phyloP scores from a whole-genome alignment of 2,797 vertebrate genomes.

The Phrynocephalus forsythii region DNA sequence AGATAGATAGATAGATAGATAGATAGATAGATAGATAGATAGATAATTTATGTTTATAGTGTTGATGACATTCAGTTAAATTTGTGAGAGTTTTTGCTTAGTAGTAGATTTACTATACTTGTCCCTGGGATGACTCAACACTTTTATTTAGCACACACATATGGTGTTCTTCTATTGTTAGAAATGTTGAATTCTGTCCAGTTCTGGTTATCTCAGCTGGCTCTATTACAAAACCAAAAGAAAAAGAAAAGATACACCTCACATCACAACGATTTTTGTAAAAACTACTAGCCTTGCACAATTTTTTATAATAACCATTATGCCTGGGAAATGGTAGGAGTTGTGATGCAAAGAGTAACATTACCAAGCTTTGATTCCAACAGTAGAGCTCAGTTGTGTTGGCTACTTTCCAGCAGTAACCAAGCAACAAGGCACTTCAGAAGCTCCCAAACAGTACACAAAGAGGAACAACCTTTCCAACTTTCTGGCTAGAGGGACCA shows the following conservation, averaged over 20 bases:
- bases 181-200: slow-evolving; percentile 69
- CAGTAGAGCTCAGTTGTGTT: too few relatives aligned
- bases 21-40: too few relatives aligned
- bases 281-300: slow-evolving; percentile 27
- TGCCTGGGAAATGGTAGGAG: too few relatives aligned
- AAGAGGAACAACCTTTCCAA: too few relatives aligned
- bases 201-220: slow-evolving; percentile 63
- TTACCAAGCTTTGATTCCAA: too few relatives aligned
- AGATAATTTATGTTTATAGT: neutral
- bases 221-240: slow-evolving; percentile 58
- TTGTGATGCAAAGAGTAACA: too few relatives aligned
- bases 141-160: slow-evolving; percentile 52
- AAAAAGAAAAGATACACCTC: slow-evolving; percentile 72
- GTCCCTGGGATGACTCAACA: slow-evolving; percentile 8
- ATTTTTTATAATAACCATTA: too few relatives aligned
- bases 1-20: too few relatives aligned
- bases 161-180: slow-evolving; percentile 44
- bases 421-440: too few relatives aligned
- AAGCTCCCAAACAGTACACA: too few relatives aligned
- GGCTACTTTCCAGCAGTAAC: too few relatives aligned
- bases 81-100: slow-evolving; percentile 48
- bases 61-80: slow-evolving; percentile 34
- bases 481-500: too few relatives aligned
- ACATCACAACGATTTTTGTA: slow-evolving; percentile 72
- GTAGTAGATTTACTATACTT: slow-evolving; percentile 22